phyloP scores from a whole-genome alignment of 2,888 invertebrate species.

The Amblyteles armatorius region DNA sequence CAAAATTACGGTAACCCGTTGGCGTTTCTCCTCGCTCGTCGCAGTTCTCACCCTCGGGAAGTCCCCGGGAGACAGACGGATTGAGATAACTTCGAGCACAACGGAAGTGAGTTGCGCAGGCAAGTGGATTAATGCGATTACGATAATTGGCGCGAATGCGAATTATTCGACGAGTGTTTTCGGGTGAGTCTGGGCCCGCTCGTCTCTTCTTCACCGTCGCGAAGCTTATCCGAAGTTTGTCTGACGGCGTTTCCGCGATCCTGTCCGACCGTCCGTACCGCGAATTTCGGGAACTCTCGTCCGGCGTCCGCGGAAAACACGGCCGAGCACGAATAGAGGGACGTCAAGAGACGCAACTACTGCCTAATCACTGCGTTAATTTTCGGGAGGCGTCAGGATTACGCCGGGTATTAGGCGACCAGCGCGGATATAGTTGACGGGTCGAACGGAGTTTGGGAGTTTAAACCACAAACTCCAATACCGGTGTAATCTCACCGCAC shows the following conservation, averaged over 20 bases:
- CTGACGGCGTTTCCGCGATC: background rate
- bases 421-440: constrained; percentile 52
- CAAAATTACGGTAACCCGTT: constrained; percentile 42
- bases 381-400: constrained; percentile 57
- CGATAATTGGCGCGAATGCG: constrained; percentile 49
- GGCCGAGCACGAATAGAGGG: background rate
- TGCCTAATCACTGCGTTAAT: constrained; percentile 62
- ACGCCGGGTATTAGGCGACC: constrained; percentile 43
- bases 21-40: constrained; percentile 11
- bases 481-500: constrained; percentile 64
- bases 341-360: constrained; percentile 51
- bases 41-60: background rate
- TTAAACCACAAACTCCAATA: constrained; percentile 66
- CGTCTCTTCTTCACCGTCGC: background rate
- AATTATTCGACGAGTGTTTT: constrained; percentile 39
- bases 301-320: background rate
- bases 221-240: background rate
- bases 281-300: background rate
- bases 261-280: background rate
- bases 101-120: constrained; percentile 37
- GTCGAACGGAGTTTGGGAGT: constrained; percentile 64
- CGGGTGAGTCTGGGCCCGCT: background rate
- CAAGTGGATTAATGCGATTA: constrained; percentile 53
- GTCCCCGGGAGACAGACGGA: constrained; percentile 21
- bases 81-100: background rate